Evolutionary conservation across 2,888 invertebrate species (phyloP).

Genomic region (Clepsis dumicolana): DNA sequence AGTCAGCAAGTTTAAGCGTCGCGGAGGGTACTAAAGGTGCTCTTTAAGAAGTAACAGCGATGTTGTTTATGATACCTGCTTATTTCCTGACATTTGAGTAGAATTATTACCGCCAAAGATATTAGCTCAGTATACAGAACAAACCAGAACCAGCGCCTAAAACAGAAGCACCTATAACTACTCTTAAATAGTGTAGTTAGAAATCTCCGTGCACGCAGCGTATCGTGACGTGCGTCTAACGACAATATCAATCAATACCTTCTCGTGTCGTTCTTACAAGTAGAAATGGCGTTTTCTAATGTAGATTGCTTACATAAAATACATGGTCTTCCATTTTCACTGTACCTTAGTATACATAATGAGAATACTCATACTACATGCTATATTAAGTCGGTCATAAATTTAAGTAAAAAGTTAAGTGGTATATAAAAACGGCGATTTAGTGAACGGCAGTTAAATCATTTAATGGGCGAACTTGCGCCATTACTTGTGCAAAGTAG

Average conservation of each 20-base stretch:
- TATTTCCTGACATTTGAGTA: constrained; percentile 43
- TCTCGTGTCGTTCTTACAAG: no score
- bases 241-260: no score
- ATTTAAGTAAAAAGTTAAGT: constrained; percentile 51
- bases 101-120: constrained; percentile 44
- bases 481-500: constrained; percentile 58
- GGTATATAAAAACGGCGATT: constrained; percentile 61
- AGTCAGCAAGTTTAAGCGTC: constrained; percentile 23
- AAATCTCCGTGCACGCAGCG: no score
- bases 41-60: constrained; percentile 41
- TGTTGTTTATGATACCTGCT: constrained; percentile 45
- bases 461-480: constrained; percentile 67
- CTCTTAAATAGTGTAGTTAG: no score
- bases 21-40: constrained; percentile 41
- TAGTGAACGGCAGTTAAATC: constrained; percentile 63
- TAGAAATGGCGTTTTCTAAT: no score
- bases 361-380: neutral
- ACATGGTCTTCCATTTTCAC: no score
- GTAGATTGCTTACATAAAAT: no score
- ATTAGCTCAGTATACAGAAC: no score
- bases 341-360: neutral
- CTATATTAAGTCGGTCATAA: constrained; percentile 14
- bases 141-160: no score
- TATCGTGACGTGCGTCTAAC: no score
- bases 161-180: no score